Base-by-base conservation (phyloP, 2,113 vertebrate species). In the Nerophis ophidion region DNA sequence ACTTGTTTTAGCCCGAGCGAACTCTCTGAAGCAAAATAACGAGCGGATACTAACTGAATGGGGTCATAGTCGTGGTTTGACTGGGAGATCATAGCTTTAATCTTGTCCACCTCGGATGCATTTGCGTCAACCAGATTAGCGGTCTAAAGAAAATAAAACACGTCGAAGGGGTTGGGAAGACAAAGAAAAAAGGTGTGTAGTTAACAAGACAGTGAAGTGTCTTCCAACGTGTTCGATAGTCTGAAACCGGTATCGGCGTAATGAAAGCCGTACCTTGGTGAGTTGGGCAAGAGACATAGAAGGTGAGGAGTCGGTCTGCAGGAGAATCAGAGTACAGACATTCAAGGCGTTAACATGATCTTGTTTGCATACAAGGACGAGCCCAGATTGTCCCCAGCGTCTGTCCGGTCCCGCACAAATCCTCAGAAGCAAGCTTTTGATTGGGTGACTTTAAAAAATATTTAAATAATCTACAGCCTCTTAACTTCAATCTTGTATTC, bases 31-130 rank as follows among this genome's bases (percentile, higher is more conserved):
- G 36, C 35, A 55, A 9, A 45, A 14, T 13, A 34, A 46, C 19
- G 5, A 59, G 46, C 60, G 48, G 51, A 16, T 73, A 94, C 97
- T 98, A 89, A 99, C 97, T 98, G 92, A 85, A 94, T 88, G 0
- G 97, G 97, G 88, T 99, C 96, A 87, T 99, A 99, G 85, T 99
- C 96, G 70, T 96, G 95, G 90, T 94, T 94, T 86, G 96, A 99
- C 85, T 99, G 97, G 68, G 92, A 93, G 91, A 99, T 99, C 97
- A 99, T 98, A 80, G 97, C 97, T 95, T 90, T 97, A 85, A 99
- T 99, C 94, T 99, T 99, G 92, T 99, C 97, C 84, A 98, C 97
- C 80, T 99, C 96, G 40, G 97, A 99, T 82, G 97, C 97, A 88
- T 99, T 97, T 72, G 95, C 96, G 86, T 99, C 97, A 81, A 94